These are phyloP conservation scores for Erpetoichthys calabaricus DNA, from an alignment of 2,797 vertebrate genomes.

Conservation along the genomic window DNA sequence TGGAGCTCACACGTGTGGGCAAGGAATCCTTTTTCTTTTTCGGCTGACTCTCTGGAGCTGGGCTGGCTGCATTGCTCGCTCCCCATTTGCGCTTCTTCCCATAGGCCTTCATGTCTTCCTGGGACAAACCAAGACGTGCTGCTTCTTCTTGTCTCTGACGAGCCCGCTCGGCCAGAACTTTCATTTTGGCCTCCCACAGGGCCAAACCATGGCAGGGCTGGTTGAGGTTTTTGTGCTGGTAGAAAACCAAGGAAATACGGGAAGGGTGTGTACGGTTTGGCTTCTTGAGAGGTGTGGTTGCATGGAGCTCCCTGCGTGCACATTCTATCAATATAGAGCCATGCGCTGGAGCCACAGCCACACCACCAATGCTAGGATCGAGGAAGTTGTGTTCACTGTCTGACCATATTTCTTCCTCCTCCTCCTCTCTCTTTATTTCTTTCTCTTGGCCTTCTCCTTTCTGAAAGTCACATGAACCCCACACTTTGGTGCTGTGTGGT, in stretches of 20 bases:
- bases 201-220: constrained; percentile 88
- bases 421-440: constrained; percentile 29
- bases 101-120: constrained; percentile 76
- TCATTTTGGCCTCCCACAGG: constrained; percentile 97
- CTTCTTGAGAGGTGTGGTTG: constrained; percentile 88
- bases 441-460: constrained; percentile 8
- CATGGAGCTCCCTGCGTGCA: constrained; percentile 84
- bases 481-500: constrained; percentile 22
- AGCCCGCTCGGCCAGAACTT: constrained; percentile 80
- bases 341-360: constrained; percentile 83
- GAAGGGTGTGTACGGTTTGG: constrained; percentile 91
- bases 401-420: constrained; percentile 80
- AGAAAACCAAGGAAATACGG: constrained; percentile 96
- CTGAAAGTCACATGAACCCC: too few species aligned
- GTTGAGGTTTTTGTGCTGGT: constrained; percentile 99
- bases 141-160: constrained; percentile 81
- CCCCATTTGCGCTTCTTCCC: constrained; percentile 95
- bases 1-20: constrained; percentile 48
- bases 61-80: constrained; percentile 29
- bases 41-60: constrained; percentile 38
- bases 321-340: constrained; percentile 93
- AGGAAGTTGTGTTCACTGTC: constrained; percentile 98
- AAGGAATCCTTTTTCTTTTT: constrained; percentile 72
- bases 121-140: constrained; percentile 72
- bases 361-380: constrained; percentile 87